phyloP scores from a whole-genome alignment of 2,113 vertebrate species.

The Lonchura striata region DNA sequence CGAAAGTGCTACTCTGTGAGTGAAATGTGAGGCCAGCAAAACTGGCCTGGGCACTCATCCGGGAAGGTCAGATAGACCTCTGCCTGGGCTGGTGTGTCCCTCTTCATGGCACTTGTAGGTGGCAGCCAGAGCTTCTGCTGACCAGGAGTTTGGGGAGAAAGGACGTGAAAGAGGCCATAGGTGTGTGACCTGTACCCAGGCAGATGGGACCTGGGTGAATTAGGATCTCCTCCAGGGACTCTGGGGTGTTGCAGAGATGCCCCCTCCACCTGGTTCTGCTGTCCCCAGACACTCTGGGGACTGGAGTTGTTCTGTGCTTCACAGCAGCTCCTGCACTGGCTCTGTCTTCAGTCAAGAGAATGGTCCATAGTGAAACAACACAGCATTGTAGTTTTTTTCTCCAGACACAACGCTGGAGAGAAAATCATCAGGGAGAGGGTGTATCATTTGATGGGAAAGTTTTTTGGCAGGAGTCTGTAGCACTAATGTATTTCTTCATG shows the following conservation, averaged over 20 bases:
- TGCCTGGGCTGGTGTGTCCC: too few relatives aligned
- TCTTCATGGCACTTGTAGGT: accelerated
- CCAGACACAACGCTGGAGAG: not conserved
- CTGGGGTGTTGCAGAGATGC: not conserved
- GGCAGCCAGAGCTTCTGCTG: not conserved
- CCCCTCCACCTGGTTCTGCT: not conserved
- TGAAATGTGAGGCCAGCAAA: not conserved
- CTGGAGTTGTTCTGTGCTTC: not conserved
- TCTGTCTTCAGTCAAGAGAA: not conserved
- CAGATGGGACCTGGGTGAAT: not conserved
- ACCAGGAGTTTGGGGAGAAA: not conserved
- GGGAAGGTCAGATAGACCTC: not conserved
- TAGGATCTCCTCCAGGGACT: not conserved
- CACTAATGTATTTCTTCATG: not conserved
- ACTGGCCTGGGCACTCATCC: too few relatives aligned
- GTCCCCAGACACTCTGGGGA: accelerated
- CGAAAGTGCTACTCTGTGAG: not conserved
- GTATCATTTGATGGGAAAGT: not conserved
- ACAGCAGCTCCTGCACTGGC: accelerated
- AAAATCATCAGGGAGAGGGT: not conserved
- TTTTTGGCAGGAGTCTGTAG: not conserved
- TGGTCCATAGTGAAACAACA: not conserved
- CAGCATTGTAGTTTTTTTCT: not conserved
- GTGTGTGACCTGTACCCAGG: accelerated
- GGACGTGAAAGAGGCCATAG: not conserved